phyloP scores from a whole-genome alignment of 1,140 invertebrate species.

The Bombus huntii region DNA sequence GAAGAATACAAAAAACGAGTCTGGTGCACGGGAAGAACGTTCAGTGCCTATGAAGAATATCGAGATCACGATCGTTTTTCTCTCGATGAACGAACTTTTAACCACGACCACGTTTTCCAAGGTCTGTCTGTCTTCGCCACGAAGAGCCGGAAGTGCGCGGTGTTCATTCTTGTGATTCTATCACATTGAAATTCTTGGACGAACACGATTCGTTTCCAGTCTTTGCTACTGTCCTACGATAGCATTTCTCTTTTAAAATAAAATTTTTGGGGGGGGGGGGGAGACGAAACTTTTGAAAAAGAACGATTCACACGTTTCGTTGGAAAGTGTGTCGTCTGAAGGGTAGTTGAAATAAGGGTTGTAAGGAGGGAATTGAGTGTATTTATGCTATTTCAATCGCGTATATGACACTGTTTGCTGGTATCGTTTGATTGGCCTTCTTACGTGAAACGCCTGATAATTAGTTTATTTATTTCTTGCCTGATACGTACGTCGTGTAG shows the following conservation, averaged over 20 bases:
- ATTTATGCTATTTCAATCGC: not conserved
- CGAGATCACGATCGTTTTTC: constrained; percentile 10
- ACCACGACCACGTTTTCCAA: not conserved
- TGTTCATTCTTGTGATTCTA: not conserved
- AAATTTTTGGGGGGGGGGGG: not conserved
- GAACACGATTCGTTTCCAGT: not conserved
- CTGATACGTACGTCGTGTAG: too few relatives aligned
- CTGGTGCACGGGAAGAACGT: constrained; percentile 29
- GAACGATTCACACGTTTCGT: not conserved
- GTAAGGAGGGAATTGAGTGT: not conserved
- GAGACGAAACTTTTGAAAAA: not conserved
- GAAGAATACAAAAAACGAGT: not conserved
- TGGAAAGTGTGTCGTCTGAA: not conserved
- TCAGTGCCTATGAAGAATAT: constrained; percentile 41
- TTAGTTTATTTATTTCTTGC: not conserved
- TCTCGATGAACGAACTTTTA: not conserved
- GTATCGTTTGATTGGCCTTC: too few relatives aligned
- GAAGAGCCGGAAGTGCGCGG: not conserved
- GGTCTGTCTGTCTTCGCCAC: not conserved
- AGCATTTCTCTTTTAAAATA: not conserved
- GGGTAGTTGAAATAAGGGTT: not conserved
- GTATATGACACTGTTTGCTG: too few relatives aligned
- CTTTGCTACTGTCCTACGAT: not conserved
- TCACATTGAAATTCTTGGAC: not conserved
- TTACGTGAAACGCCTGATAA: not conserved